Percentiles rank a stretch among this genome's conserved stretches.
Conservation (phyloP, 2,797 vertebrate genomes). For the Schizopygopsis pylzovi region DNA sequence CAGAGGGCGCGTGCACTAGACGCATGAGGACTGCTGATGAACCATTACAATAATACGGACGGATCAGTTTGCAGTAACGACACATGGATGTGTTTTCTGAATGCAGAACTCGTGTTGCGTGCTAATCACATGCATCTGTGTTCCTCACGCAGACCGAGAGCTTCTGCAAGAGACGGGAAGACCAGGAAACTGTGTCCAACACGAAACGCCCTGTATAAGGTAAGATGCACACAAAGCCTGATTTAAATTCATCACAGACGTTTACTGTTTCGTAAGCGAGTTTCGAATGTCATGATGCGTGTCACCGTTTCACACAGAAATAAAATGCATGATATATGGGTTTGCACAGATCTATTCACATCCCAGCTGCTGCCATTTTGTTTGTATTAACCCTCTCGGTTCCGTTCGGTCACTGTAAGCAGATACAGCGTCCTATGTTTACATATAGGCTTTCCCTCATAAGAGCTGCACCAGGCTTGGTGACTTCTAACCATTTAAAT, state of each 20-base stretch:
- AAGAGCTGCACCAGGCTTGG: too few species aligned
- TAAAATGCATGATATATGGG: neutral
- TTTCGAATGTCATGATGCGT: neutral
- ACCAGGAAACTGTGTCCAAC: neutral
- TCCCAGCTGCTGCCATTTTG: constrained; percentile 37
- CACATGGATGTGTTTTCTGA: constrained; percentile 14
- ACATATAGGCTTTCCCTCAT: too few species aligned
- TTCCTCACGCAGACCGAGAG: neutral
- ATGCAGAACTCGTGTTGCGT: neutral
- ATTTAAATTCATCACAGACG: neutral
- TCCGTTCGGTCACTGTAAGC: neutral
- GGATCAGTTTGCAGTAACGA: too few species aligned
- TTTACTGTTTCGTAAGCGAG: neutral
- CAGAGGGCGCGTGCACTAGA: too few species aligned
- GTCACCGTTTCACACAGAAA: neutral
- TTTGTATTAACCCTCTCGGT: neutral
- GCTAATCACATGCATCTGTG: constrained; percentile 8
- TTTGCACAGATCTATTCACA: neutral
- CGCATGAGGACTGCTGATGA: too few species aligned
- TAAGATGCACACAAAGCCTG: neutral
- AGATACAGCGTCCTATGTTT: neutral
- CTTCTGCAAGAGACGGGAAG: neutral
- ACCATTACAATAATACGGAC: too few species aligned
- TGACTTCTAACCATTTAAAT: too few species aligned
- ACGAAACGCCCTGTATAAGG: neutral